Evolutionary conservation across 1,140 invertebrate species (phyloP), one percentile per base, ranked within the genome.

Genomic region (Tetranychus urticae): DNA sequence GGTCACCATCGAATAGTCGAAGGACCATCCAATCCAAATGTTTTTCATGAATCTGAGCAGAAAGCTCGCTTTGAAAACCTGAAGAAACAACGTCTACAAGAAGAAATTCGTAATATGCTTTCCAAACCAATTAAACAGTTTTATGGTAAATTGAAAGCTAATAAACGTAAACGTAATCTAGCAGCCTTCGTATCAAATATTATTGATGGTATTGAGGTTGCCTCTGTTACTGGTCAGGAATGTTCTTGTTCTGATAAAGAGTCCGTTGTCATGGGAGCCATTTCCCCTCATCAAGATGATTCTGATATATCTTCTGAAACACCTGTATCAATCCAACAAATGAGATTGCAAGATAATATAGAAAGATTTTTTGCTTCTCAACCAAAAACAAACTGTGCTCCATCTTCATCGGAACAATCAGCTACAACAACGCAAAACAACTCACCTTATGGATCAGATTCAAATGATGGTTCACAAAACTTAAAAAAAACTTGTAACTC

Each of bases 331-430:
- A 88, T 88, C 72, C 85, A 82, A 69, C 84, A 88, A 68, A 75
- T 88, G 6, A 88, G 88, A 73, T 88, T 87, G 69, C 84, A 85
- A 68, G 84, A 88, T 69, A 89, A 84, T 67, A 78, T 90, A 48
- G 78, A 85, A 70, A 78, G 85, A 66, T 88, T 86, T 71, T 88
- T 88, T 72, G 81, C 83, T 67, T 86, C 84, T 70, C 81, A 86
- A 67, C 81, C 83, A 2, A 78, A 80, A 63, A 80, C 79, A 2
- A 77, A 75, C 1, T 72, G 42, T 47, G 3, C 58, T 36, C 55
- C 55, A 37, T 56, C 55, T 0, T 35, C 34, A 36, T 52, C 50
- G 7, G 31, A 4, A 8, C 50, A 52, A n/a, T 52, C 50, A n/a
- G 31, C 2, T 2, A 52, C n/a, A 31, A 52, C 50, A n/a, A n/a